A percentile compares a stretch with the other conserved stretches of the same genome.
phyloP scores from a whole-genome alignment of 2,797 vertebrate species.

The Rhincodon typus region DNA sequence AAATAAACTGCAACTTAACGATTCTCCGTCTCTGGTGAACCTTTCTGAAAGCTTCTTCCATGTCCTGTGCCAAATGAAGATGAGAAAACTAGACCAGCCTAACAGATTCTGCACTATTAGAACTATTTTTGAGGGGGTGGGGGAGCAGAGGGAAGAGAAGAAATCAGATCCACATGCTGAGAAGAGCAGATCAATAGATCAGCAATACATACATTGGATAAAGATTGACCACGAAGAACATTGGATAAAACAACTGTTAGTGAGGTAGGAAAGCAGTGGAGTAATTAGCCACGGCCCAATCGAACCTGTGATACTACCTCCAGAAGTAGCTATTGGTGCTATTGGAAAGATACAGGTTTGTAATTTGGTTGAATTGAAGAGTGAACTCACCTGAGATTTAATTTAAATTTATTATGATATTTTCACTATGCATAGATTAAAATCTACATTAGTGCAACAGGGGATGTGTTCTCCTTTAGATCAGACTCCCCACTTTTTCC shows the following conservation, averaged over 20 bases:
- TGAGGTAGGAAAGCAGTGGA: background rate
- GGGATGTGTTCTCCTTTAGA: background rate
- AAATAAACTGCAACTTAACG: too few species aligned
- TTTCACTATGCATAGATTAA: background rate
- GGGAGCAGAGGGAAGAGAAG: background rate
- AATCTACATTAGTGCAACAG: background rate
- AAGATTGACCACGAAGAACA: background rate
- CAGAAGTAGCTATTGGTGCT: too few species aligned
- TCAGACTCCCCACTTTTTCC: background rate
- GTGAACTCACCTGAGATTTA: constrained; percentile 3
- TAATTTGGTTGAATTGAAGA: background rate
- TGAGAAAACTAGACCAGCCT: background rate
- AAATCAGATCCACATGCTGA: background rate
- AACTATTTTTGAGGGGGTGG: background rate
- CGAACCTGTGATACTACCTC: too few species aligned
- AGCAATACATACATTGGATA: background rate
- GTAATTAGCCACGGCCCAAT: background rate
- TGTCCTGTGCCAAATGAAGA: background rate
- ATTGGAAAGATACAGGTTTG: background rate
- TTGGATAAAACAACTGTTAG: background rate
- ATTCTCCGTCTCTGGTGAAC: background rate
- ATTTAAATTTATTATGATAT: background rate
- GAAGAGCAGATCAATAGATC: background rate
- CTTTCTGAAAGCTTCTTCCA: too few species aligned
- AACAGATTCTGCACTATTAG: constrained; percentile 21